Conservation (phyloP, 2,888 invertebrate genomes). For the Hirudinaria manillensis region DNA sequence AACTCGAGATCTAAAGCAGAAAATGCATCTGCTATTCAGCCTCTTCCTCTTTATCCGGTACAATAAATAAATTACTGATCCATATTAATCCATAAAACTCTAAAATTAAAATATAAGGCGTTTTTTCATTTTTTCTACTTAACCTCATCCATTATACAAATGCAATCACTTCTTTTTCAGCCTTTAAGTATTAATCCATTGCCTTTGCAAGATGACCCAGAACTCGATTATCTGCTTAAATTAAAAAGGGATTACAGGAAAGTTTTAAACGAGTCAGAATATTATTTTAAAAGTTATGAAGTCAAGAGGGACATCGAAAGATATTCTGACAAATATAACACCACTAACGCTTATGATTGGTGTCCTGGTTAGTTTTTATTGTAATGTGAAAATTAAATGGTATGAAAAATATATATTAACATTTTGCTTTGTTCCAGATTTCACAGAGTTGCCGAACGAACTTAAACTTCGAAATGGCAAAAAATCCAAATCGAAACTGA, state of each 20-base stretch:
- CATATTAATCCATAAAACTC: no score
- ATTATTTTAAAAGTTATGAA: constrained; percentile 13
- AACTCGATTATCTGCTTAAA: not conserved
- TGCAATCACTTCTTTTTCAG: not conserved
- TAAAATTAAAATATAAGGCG: no score
- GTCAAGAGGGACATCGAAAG: constrained; percentile 30
- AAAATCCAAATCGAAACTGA: not conserved
- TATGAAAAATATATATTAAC: not conserved
- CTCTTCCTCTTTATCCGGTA: constrained; percentile 24
- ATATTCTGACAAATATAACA: constrained; percentile 25
- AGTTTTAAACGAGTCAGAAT: not conserved
- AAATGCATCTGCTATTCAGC: constrained; percentile 10
- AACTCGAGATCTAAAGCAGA: no score
- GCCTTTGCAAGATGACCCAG: constrained; percentile 12
- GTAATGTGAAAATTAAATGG: not conserved
- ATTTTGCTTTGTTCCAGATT: not conserved
- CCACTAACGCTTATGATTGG: not conserved
- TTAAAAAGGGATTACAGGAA: not conserved
- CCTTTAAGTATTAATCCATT: constrained; percentile 8
- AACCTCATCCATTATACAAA: no score
- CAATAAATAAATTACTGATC: not conserved
- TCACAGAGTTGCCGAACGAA: not conserved
- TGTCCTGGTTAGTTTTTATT: constrained; percentile 6
- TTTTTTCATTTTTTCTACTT: no score
- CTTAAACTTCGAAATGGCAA: not conserved